phyloP scores from a whole-genome alignment of 2,888 invertebrate species.

The Drosophila barbarae region DNA sequence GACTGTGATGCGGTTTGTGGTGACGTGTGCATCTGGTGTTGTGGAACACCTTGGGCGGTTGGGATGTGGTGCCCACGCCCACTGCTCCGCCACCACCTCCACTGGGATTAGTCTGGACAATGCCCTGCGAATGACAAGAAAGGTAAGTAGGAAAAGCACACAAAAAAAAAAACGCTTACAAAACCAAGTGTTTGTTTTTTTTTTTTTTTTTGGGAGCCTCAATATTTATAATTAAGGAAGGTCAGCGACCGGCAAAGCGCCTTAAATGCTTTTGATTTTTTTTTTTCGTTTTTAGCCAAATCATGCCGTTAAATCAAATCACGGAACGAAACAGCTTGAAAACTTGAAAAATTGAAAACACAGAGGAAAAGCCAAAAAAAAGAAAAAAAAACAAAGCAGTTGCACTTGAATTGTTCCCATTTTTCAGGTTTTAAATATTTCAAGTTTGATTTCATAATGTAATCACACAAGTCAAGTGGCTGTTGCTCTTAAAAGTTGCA shows the following conservation, averaged over 20 bases:
- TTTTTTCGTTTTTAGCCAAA: slow-evolving; percentile 58
- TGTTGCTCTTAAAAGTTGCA: neutral
- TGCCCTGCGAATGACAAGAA: slow-evolving; percentile 50
- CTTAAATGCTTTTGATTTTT: slow-evolving; percentile 51
- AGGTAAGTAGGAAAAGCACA: neutral
- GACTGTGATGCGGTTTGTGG: slow-evolving; percentile 75
- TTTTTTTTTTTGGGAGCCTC: slow-evolving; percentile 31
- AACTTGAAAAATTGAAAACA: neutral
- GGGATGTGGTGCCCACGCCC: slow-evolving; percentile 36
- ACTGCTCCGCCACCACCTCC: slow-evolving; percentile 10
- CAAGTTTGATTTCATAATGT: neutral
- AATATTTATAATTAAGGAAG: slow-evolving; percentile 53
- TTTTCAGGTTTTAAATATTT: neutral
- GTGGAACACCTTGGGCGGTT: slow-evolving; percentile 76
- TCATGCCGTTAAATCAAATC: slow-evolving; percentile 69
- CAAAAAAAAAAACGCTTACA: slow-evolving; percentile 2
- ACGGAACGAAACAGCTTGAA: slow-evolving; percentile 51
- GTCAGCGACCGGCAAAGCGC: slow-evolving; percentile 68
- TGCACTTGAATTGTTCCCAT: slow-evolving; percentile 20
- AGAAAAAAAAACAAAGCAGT: neutral
- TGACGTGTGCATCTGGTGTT: slow-evolving; percentile 78
- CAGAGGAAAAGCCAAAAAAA: neutral
- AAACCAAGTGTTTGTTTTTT: neutral
- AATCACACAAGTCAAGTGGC: neutral
- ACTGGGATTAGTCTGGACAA: slow-evolving; percentile 67